Evolutionary conservation across 2,888 invertebrate species (phyloP).

Genomic region (Ectobius pallidus): DNA sequence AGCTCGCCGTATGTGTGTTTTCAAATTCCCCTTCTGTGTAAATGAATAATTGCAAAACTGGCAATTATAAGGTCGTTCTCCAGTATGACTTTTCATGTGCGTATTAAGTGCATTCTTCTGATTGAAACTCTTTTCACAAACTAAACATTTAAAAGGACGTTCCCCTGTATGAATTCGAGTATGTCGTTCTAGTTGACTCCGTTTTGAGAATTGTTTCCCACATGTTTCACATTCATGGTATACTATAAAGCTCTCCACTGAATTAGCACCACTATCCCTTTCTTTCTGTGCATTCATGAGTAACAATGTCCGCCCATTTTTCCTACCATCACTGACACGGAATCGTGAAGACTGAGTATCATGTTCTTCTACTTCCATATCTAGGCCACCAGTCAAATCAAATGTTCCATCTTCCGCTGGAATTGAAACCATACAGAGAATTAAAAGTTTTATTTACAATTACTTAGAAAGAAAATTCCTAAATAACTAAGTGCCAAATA

Average conservation of each 20-base stretch:
- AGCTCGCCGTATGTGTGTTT: constrained; percentile 64
- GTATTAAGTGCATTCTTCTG: constrained; percentile 65
- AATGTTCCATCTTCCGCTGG: constrained; percentile 23
- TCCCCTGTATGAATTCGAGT: constrained; percentile 64
- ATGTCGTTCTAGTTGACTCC: constrained; percentile 61
- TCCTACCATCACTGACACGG: constrained; percentile 29
- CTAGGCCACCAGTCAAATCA: constrained; percentile 20
- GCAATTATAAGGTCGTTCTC: constrained; percentile 63
- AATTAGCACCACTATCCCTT: not conserved
- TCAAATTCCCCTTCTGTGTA: constrained; percentile 64
- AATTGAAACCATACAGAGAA: constrained; percentile 8
- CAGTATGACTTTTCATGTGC: constrained; percentile 65
- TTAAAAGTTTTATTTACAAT: too few species aligned
- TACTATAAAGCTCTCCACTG: constrained; percentile 29
- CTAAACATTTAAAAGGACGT: constrained; percentile 61
- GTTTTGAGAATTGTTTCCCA: constrained; percentile 60
- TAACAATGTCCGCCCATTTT: constrained; percentile 12
- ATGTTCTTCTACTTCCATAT: constrained; percentile 26
- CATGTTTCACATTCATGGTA: constrained; percentile 52
- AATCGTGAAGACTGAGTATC: constrained; percentile 1
- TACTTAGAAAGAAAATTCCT: too few species aligned
- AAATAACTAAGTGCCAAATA: too few species aligned
- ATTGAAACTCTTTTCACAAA: constrained; percentile 65
- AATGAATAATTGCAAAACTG: constrained; percentile 64
- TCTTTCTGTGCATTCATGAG: constrained; percentile 20